Base-by-base conservation (phyloP, 2,797 vertebrate genomes). In the Rhinichthys osculus region DNA sequence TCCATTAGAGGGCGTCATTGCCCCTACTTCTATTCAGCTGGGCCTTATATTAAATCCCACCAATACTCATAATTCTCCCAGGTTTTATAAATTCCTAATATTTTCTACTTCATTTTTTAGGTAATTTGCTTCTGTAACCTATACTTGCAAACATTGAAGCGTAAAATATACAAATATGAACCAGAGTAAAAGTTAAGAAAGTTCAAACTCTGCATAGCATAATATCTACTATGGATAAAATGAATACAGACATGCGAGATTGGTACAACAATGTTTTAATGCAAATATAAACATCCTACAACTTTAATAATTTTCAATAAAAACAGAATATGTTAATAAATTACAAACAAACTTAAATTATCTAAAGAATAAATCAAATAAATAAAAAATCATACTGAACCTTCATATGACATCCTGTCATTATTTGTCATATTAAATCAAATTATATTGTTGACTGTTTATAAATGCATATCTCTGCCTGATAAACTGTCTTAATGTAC, bases 1-100 rank as follows among this genome's bases (percentile, higher is more conserved):
- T 82, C 66, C 80, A 71, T 40, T 33, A 57, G 80, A 82, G 50
- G 67, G 66, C 67, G 54, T 17, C 33, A 71, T 57, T 2, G 16
- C 14, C 4, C 7, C 17, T 62, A 17, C 4, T 79, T 33, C 3
- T 21, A 3, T 64, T 79, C n/a, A 30, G 10, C 9, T 11, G 44
- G 38, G n/a, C 57, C n/a, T 64, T 40, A 79, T 7, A 59, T 40
- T 40, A 17, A 27, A 78, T n/a, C 54, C 35, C 23, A 59, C 4
- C 7, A 79, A 78, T 27, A 17, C 30, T 54, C 10, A 6, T 13
- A 21, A 38, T 54, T 40, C n/a, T 13, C 50, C 19, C 30, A 10
- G 9, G 33, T 35, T 35, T 1, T 4, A 54, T 62, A 38, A 5
- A 78, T 40, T 59, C 7, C 35, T 17, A 59, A 78, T 40, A n/a